phyloP scores from a whole-genome alignment of 2,888 invertebrate species.

The Macrophya alboannulata region DNA sequence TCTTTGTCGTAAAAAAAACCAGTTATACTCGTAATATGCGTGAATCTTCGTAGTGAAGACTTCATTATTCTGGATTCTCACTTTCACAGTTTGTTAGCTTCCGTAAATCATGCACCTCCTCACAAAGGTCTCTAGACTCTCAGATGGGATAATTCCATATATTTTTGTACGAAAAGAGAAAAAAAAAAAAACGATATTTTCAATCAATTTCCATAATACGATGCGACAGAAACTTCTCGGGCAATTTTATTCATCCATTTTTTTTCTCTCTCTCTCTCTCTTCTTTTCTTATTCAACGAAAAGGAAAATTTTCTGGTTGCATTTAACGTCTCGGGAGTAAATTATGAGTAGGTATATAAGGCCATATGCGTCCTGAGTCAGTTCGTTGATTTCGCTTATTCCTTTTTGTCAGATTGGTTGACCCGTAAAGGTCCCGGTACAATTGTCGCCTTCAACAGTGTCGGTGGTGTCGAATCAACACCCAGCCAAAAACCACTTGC shows the following conservation, averaged over 20 bases:
- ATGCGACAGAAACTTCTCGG: background rate
- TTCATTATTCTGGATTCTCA: conserved; percentile 26
- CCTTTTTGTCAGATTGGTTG: background rate
- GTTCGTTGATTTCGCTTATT: background rate
- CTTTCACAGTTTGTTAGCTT: background rate
- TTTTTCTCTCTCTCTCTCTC: background rate
- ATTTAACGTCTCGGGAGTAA: background rate
- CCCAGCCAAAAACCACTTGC: too few species aligned
- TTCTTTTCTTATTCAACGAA: background rate
- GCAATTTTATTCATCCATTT: background rate
- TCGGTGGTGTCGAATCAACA: too few species aligned
- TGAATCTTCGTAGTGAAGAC: conserved; percentile 35
- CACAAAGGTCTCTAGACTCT: too few species aligned
- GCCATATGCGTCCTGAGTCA: background rate
- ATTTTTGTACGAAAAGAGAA: background rate
- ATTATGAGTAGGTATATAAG: background rate
- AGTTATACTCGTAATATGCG: conserved; percentile 24
- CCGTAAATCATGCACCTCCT: background rate
- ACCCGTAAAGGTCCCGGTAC: too few species aligned
- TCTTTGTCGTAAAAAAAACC: conserved; percentile 51
- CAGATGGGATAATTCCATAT: background rate
- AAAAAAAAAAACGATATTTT: background rate
- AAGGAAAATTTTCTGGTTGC: background rate
- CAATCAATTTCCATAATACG: background rate
- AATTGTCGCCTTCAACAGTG: too few species aligned